These are phyloP conservation scores for Cantharis rufa DNA, from an alignment of 2,888 invertebrate genomes.

Conservation along the genomic window DNA sequence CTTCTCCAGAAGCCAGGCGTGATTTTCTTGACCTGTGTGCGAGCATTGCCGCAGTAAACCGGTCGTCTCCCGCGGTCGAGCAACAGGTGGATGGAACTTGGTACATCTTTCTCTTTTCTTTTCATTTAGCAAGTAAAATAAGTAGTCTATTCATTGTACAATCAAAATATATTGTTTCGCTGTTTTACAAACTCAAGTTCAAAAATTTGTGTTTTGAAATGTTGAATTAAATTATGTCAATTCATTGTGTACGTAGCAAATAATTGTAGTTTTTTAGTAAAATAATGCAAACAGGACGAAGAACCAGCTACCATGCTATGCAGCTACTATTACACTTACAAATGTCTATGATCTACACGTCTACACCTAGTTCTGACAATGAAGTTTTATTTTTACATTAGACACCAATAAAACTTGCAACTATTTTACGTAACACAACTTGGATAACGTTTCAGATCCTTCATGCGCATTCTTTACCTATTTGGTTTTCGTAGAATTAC, in stretches of 20 bases:
- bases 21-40: constrained; percentile 44
- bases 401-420: neutral
- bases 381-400: neutral
- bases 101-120: constrained; percentile 13
- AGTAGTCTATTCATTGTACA: neutral
- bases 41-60: constrained; percentile 32
- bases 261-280: neutral
- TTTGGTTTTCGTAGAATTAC: neutral
- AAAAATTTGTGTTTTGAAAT: neutral
- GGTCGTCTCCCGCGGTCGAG: constrained; percentile 43
- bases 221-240: neutral
- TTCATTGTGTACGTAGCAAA: neutral
- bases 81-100: constrained; percentile 43
- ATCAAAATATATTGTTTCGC: neutral
- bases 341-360: neutral
- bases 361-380: neutral
- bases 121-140: neutral
- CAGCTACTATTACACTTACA: neutral
- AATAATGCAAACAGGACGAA: neutral
- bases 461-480: neutral
- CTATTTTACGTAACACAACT: neutral
- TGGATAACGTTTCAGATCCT: neutral
- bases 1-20: constrained; percentile 42
- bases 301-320: neutral
- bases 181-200: neutral